phyloP scores from a whole-genome alignment of 2,797 vertebrate species.

The Tenualosa thibaudeaui region DNA sequence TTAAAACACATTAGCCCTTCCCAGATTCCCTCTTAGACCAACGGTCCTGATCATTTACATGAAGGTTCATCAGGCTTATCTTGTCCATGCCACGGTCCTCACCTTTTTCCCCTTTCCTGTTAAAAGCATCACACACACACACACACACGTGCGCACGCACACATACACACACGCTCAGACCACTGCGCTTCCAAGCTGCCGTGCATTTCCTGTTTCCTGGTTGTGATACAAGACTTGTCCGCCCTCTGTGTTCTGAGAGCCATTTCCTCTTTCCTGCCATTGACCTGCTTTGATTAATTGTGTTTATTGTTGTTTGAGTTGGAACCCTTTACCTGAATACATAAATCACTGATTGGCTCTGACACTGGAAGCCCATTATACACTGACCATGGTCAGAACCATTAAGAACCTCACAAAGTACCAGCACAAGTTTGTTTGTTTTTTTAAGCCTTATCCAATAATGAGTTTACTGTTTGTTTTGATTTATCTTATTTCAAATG shows the following conservation, averaged over 20 bases:
- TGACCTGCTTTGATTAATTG: constrained; percentile 3
- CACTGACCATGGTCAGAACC: neutral
- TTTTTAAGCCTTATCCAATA: neutral
- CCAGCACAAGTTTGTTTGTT: too few relatives aligned
- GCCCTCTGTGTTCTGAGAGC: neutral
- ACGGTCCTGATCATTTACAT: neutral
- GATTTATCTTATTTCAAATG: neutral
- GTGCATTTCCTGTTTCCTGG: constrained; percentile 16
- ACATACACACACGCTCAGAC: neutral
- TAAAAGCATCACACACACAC: neutral
- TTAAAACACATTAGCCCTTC: neutral
- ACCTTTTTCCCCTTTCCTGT: neutral
- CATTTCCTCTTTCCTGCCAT: constrained; percentile 21
- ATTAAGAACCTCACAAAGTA: neutral
- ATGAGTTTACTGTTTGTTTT: neutral
- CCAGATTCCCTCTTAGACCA: neutral
- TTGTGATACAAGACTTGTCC: neutral
- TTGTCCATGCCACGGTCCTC: neutral
- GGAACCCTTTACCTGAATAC: neutral
- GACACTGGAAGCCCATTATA: neutral
- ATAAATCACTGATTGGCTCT: neutral
- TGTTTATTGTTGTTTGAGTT: neutral
- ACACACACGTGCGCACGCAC: neutral
- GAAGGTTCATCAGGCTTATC: neutral
- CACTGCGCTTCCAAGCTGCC: neutral